Conservation (phyloP, 2,113 vertebrate genomes). For the Emydura subglobosa region DNA sequence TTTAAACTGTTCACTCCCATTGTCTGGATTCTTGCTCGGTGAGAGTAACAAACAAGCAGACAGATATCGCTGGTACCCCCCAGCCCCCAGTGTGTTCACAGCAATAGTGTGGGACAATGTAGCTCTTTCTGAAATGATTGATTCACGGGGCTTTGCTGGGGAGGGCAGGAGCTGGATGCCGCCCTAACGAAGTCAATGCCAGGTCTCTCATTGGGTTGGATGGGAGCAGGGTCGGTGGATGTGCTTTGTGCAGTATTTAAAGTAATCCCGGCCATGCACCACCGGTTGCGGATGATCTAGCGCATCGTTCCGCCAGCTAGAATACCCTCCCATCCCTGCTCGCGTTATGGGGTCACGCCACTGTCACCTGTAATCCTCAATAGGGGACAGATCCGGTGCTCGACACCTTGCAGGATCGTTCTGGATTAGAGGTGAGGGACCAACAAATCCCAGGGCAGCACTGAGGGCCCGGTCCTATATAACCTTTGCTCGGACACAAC, state of each 20-base stretch:
- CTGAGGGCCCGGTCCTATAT: not conserved
- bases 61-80: not conserved
- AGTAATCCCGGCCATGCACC: no score
- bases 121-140: not conserved
- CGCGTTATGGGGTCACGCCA: not conserved
- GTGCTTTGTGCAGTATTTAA: not conserved
- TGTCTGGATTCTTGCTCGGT: not conserved
- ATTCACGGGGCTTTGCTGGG: not conserved
- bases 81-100: not conserved
- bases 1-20: not conserved
- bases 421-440: not conserved
- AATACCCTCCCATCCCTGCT: not conserved
- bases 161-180: not conserved
- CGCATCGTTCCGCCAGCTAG: not conserved
- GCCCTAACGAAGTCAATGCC: not conserved
- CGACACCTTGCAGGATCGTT: not conserved
- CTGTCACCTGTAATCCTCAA: not conserved
- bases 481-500: not conserved
- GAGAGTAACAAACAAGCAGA: not conserved
- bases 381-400: rapidly evolving
- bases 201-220: not conserved
- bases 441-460: rapidly evolving
- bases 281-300: no score
- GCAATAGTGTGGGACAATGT: not conserved
- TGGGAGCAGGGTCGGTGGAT: no score